A percentile compares a stretch with the other conserved stretches of the same genome.
These are phyloP conservation scores for Matsumurasca onukii DNA, from an alignment of 1,140 invertebrate genomes.

Conservation along the genomic window DNA sequence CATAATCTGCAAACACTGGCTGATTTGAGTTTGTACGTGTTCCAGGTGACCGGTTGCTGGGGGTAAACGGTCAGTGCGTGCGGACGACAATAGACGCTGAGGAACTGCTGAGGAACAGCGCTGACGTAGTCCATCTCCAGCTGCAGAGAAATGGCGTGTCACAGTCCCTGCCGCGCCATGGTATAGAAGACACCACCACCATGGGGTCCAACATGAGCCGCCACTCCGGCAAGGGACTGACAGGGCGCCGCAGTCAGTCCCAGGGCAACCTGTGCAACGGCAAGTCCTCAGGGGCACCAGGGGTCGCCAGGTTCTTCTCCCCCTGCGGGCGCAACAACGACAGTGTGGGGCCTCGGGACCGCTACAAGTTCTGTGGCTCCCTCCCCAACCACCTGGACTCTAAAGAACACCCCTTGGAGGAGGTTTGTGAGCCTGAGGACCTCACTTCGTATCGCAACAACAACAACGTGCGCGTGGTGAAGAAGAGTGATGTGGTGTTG, in stretches of 20 bases:
- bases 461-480: conserved; percentile 54
- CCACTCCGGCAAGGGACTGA: conserved; percentile 64
- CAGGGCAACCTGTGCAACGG: conserved; percentile 58
- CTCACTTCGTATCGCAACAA: conserved; percentile 59
- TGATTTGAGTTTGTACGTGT: too few species aligned
- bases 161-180: neutral
- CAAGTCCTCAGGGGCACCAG: conserved; percentile 45
- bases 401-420: conserved; percentile 51
- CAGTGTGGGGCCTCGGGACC: conserved; percentile 36
- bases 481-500: conserved; percentile 35
- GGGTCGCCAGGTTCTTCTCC: conserved; percentile 37
- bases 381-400: conserved; percentile 72
- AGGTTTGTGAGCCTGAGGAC: conserved; percentile 56
- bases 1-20: too few species aligned
- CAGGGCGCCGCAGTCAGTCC: conserved; percentile 67
- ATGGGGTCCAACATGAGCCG: conserved; percentile 76
- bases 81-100: neutral
- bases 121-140: conserved; percentile 7
- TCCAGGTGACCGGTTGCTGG: conserved; percentile 31
- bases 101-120: conserved; percentile 2
- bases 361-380: conserved; percentile 61
- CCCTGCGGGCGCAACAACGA: conserved; percentile 33
- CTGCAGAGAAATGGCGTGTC: neutral
- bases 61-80: conserved; percentile 17
- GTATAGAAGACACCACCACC: neutral